These are phyloP conservation scores for Papilio polytes DNA, from an alignment of 1,140 invertebrate species.

Conservation along the genomic window DNA sequence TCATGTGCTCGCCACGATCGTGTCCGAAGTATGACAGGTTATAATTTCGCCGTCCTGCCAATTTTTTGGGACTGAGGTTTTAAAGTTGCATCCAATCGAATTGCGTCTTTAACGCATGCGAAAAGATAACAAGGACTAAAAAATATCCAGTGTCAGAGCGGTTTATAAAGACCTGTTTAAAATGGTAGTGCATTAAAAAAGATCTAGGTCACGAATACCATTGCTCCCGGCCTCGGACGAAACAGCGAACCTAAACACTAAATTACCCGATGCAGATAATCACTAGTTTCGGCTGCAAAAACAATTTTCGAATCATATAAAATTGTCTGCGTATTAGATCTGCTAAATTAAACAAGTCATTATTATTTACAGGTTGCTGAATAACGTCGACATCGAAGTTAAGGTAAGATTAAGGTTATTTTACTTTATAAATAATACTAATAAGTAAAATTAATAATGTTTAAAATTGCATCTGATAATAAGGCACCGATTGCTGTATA, in stretches of 20 bases:
- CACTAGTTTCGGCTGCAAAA: constrained; percentile 63
- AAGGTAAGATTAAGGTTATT: constrained; percentile 59
- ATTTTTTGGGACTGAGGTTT: constrained; percentile 46
- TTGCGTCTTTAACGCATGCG: constrained; percentile 54
- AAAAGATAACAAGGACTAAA: constrained; percentile 42
- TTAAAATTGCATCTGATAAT: no score
- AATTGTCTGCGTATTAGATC: constrained; percentile 57
- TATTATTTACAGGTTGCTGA: constrained; percentile 45
- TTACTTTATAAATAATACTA: no score
- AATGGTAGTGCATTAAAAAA: constrained; percentile 65
- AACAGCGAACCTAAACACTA: constrained; percentile 75
- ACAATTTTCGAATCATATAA: constrained; percentile 61
- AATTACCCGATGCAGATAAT: constrained; percentile 75
- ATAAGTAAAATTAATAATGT: no score
- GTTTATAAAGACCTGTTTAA: constrained; percentile 50
- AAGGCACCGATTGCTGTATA: no score
- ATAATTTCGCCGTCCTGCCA: constrained; percentile 71
- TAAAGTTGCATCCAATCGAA: constrained; percentile 51
- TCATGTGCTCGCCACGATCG: constrained; percentile 67
- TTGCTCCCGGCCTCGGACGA: constrained; percentile 70
- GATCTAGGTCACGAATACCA: constrained; percentile 79
- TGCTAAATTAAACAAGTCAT: constrained; percentile 41
- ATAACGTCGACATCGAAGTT: constrained; percentile 26
- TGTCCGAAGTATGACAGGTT: constrained; percentile 79
- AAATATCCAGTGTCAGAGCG: constrained; percentile 53